Base-by-base conservation (phyloP, 1,140 invertebrate species). In the Cydia strobilella region DNA sequence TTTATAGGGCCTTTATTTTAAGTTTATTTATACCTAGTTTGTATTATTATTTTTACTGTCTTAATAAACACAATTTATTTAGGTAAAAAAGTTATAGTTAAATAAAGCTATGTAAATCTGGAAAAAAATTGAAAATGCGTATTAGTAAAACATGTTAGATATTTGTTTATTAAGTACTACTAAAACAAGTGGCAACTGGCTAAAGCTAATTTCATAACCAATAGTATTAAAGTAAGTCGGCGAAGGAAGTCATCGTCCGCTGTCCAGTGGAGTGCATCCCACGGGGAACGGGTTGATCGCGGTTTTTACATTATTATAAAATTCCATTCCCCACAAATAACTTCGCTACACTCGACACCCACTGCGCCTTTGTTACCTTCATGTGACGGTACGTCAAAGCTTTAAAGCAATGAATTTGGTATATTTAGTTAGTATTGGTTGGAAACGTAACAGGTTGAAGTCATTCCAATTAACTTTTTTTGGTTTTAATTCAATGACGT, bases 261-360 rank as follows among this genome's bases (percentile, higher is more conserved):
- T 88, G 85, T 79, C 82, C 87, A 86, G 78, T 86, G 82, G 81
- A 78, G 84, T 86, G 83, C 84, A 86, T 86, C 85, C 74, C 73
- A 74, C 75, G 76, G 75, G 79, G 79, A 86, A 87, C 89, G 80
- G 84, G 84, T 87, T 82, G 76, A 87, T 90, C 87, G 74, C 84
- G 86, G 82, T 89, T 90, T 91, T 90, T 86, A 83, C 85, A 87
- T 85, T 88, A 88, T 89, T 91, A 90, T 90, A 87, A 89, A 89
- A 88, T 87, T 86, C 86, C 83, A 78, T 23, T 39, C 83, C 77
- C 80, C 75, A 62, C 59, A 76, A 75, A 74, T 27, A 59, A 65
- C 20, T 71, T 23, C 45, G 35, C 54, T 42, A 27, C n/a, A 51
- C 48, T 3, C 13, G 1, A 51, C 39, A 75, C 63, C 78, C 73